phyloP scores from a whole-genome alignment of 2,113 vertebrate genomes.

The Leptodactylus fuscus region DNA sequence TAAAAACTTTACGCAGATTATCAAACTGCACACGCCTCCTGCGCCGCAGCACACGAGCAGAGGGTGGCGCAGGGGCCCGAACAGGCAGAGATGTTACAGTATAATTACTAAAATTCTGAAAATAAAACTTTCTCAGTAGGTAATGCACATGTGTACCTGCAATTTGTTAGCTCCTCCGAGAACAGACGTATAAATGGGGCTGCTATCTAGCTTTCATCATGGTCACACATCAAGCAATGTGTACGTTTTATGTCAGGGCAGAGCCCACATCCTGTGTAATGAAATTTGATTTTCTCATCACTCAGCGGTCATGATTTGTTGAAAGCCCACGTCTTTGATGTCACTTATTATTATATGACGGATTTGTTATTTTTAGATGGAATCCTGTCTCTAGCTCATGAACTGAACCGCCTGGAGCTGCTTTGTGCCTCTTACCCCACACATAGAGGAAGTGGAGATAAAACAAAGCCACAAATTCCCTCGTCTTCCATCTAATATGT shows the following conservation, averaged over 20 bases:
- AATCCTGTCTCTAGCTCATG: conserved; percentile 30
- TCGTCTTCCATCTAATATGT: conserved; percentile 36
- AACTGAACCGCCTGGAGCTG: conserved; percentile 17
- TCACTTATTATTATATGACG: conserved; percentile 24
- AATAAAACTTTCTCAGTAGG: background rate
- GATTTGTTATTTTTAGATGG: conserved; percentile 42
- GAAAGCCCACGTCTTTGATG: conserved; percentile 46
- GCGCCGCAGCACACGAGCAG: too few species aligned
- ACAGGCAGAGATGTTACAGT: too few species aligned
- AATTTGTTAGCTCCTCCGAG: background rate
- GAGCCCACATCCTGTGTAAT: background rate
- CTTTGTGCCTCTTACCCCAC: conserved; percentile 11
- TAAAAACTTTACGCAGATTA: too few species aligned
- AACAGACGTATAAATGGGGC: background rate
- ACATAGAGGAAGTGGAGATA: conserved; percentile 23
- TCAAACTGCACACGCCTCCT: too few species aligned
- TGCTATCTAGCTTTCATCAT: conserved; percentile 1
- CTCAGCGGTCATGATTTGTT: conserved; percentile 30
- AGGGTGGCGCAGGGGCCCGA: too few species aligned
- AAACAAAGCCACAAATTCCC: background rate
- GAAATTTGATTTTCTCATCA: conserved; percentile 9
- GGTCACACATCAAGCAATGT: conserved; percentile 2
- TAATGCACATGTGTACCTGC: background rate
- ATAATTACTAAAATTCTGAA: background rate
- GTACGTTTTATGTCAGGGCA: conserved; percentile 6